These are phyloP conservation scores for Benitochromis conjunctus DNA, from an alignment of 2,113 vertebrate genomes.

Conservation along the genomic window DNA sequence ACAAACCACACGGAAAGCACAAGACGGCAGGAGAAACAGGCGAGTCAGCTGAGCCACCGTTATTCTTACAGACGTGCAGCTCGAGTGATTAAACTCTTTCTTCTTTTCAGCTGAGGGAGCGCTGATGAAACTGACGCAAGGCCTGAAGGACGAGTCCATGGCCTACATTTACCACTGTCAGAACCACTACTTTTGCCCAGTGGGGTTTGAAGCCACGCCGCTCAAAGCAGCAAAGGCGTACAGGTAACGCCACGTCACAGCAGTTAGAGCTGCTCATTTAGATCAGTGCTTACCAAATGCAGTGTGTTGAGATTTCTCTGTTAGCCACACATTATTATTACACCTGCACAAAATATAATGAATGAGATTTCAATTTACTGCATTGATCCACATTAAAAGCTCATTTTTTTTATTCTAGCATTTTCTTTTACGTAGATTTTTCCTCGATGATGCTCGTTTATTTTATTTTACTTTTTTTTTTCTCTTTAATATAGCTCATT, in stretches of 20 bases:
- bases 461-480: neutral
- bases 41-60: conserved; percentile 40
- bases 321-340: neutral
- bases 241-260: conserved; percentile 66
- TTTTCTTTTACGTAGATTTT: neutral
- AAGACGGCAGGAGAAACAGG: conserved; percentile 98
- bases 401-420: neutral
- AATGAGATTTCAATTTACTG: neutral
- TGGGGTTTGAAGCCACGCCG: conserved; percentile 96
- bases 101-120: conserved; percentile 84
- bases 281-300: neutral
- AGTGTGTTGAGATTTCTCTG: neutral
- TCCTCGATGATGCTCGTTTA: neutral
- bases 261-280: neutral
- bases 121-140: conserved; percentile 87
- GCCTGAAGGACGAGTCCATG: conserved; percentile 90
- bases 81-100: neutral
- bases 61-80: neutral
- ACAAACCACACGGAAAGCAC: conserved; percentile 97
- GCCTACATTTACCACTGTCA: conserved; percentile 99
- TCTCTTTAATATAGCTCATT: neutral
- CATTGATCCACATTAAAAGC: neutral
- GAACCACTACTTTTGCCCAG: conserved; percentile 98
- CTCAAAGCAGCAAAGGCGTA: conserved; percentile 93
- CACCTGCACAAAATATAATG: neutral